phyloP scores from a whole-genome alignment of 2,888 invertebrate genomes.

The Andrena hattorfiana region DNA sequence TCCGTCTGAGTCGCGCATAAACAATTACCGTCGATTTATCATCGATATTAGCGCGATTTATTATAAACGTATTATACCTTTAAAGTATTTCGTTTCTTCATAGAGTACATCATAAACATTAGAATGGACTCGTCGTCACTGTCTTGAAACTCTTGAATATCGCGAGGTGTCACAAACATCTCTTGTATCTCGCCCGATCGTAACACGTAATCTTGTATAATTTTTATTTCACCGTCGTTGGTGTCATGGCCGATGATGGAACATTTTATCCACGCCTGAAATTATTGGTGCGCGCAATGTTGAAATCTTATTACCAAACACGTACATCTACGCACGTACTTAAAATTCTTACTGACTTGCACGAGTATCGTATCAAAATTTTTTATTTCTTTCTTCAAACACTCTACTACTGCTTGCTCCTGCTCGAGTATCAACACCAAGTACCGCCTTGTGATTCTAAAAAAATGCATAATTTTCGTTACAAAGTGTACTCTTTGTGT shows the following conservation, averaged over 20 bases:
- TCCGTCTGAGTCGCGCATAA: slow-evolving; percentile 62
- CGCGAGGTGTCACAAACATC: slow-evolving; percentile 71
- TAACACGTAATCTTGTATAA: slow-evolving; percentile 74
- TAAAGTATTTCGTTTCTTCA: slow-evolving; percentile 72
- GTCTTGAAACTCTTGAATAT: slow-evolving; percentile 74
- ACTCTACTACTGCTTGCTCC: slow-evolving; percentile 63
- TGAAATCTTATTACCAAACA: not conserved
- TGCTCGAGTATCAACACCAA: slow-evolving; percentile 75
- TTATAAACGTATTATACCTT: slow-evolving; percentile 63
- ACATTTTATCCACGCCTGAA: slow-evolving; percentile 82
- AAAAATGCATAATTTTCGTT: too few relatives aligned
- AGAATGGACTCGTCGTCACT: slow-evolving; percentile 77
- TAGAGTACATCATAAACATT: slow-evolving; percentile 74
- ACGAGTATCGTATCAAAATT: slow-evolving; percentile 78
- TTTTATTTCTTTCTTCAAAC: slow-evolving; percentile 73
- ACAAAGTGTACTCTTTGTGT: too few relatives aligned
- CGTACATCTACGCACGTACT: not conserved
- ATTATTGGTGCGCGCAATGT: slow-evolving; percentile 24
- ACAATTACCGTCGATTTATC: not conserved
- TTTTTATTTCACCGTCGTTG: slow-evolving; percentile 69
- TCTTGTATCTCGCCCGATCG: slow-evolving; percentile 74
- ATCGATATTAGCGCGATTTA: not conserved
- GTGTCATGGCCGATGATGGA: slow-evolving; percentile 75
- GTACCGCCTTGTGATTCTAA: slow-evolving; percentile 79
- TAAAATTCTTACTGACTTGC: slow-evolving; percentile 74